Base-by-base conservation (phyloP, 2,888 invertebrate species). In the Amblyjoppa fuscipennis region DNA sequence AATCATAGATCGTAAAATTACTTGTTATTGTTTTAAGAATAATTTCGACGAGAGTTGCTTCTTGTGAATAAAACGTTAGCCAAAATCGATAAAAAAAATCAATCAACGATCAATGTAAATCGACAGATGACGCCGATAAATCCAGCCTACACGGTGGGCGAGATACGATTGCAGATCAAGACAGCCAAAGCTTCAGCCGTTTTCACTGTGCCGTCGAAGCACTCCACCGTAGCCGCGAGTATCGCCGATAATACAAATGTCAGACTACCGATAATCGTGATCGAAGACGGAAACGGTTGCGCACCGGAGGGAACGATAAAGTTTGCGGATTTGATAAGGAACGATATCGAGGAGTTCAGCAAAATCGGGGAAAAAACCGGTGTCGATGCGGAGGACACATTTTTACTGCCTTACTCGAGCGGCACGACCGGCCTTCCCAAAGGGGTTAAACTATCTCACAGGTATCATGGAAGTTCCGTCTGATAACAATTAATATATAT, bases 401-500 rank as follows among this genome's bases (percentile, higher is more conserved):
- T 96, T 0, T 93, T 97, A 49, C 94, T 98, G 90, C 98, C 98
- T 0, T 98, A 97, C 93, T 98, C 98, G 1, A 98, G 98, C 92
- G 97, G 97, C 0, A 98, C 98, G 0, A 98, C 98, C 0, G 98
- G 98, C 0, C 86, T 97, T 74, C 96, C 97, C 0, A 97, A 97
- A 94, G 97, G 97, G 2, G 97, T 97, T 0, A 95, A 96, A 89
- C 94, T 97, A 0, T 95, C 96, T 0, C 96, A 97, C 92, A 90
- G 88, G 90, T 90, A 38, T 9, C 6, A 69, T 13, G 38, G 28
- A 28, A 20, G n/a, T 3, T 11, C 66, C 4, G 20, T 20, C 16
- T 13, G 20, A 51, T 68, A 79, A 75, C 20, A 20, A 20, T 20
- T 20, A 20, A 20, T 20, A 20, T 20, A 20, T 20, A 20, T 20